Evolutionary conservation across 2,797 vertebrate genomes (phyloP).

Genomic region (Alosa sapidissima): DNA sequence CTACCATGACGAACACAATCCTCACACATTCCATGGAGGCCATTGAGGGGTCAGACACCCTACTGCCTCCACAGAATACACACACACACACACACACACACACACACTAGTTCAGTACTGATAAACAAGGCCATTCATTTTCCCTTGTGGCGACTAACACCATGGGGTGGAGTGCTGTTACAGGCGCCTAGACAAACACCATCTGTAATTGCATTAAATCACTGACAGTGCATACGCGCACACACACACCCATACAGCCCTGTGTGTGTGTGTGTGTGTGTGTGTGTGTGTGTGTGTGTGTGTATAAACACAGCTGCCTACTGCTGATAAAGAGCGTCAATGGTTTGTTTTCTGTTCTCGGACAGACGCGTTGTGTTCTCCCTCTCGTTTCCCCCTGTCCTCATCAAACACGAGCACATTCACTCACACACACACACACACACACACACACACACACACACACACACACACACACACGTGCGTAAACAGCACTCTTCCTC

Average conservation of each 20-base stretch:
- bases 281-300: not conserved
- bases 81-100: not conserved
- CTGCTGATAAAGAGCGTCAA: not conserved
- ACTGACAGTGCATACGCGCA: not conserved
- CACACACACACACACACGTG: not conserved
- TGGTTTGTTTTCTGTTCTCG: not conserved
- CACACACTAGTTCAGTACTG: not conserved
- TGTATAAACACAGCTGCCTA: slow-evolving; percentile 4
- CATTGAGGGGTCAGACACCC: not conserved
- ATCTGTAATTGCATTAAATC: slow-evolving; percentile 17
- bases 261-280: not conserved
- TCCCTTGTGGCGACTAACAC: not conserved
- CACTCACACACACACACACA: not conserved
- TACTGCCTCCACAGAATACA: not conserved
- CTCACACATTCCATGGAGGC: slow-evolving; percentile 17
- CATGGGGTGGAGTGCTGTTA: slow-evolving; percentile 2
- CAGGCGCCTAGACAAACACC: slow-evolving; percentile 23
- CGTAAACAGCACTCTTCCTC: not conserved
- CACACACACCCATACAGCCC: slow-evolving; percentile 1
- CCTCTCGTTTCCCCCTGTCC: not conserved
- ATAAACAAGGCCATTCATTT: slow-evolving; percentile 22
- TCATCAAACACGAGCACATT: not conserved
- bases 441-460: not conserved
- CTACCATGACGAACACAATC: slow-evolving; percentile 28
- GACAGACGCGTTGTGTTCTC: not conserved